phyloP scores from a whole-genome alignment of 2,888 invertebrate genomes.

The Steinernema scapterisci region DNA sequence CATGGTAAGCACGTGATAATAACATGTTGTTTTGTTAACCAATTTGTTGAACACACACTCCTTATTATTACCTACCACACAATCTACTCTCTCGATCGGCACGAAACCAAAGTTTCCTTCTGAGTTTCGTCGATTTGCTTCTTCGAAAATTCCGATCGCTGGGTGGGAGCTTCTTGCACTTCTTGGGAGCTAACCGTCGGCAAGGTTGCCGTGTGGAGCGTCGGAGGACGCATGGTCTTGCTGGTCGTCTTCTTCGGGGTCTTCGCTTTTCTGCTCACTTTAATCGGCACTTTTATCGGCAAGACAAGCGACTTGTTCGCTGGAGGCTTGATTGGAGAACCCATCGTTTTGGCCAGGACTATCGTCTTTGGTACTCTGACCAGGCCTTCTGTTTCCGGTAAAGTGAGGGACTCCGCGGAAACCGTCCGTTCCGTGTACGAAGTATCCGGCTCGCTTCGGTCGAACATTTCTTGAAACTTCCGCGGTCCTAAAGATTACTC shows the following conservation, averaged over 20 bases:
- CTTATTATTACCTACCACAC: not conserved
- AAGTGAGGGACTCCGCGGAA: constrained; percentile 1
- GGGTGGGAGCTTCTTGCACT: not conserved
- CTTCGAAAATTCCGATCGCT: not conserved
- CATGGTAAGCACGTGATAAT: too few relatives aligned
- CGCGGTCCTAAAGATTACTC: not conserved
- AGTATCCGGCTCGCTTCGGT: not conserved
- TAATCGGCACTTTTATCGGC: too few relatives aligned
- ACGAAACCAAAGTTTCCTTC: not conserved
- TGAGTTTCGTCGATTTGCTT: not conserved
- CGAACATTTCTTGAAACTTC: not conserved
- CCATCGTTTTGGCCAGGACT: not conserved
- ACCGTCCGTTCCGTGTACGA: constrained; percentile 14
- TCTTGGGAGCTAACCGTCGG: not conserved
- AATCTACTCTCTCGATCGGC: not conserved
- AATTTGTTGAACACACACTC: not conserved
- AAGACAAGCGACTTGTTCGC: too few relatives aligned
- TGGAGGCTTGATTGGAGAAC: not conserved
- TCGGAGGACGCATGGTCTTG: not conserved
- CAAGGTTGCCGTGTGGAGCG: not conserved
- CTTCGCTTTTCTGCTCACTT: too few relatives aligned
- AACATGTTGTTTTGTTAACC: not conserved
- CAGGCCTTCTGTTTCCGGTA: constrained; percentile 5
- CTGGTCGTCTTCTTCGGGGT: not conserved
- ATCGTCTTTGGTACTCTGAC: not conserved